Conservation (phyloP, 2,113 vertebrate genomes). For the Gorsachius goisagi region DNA sequence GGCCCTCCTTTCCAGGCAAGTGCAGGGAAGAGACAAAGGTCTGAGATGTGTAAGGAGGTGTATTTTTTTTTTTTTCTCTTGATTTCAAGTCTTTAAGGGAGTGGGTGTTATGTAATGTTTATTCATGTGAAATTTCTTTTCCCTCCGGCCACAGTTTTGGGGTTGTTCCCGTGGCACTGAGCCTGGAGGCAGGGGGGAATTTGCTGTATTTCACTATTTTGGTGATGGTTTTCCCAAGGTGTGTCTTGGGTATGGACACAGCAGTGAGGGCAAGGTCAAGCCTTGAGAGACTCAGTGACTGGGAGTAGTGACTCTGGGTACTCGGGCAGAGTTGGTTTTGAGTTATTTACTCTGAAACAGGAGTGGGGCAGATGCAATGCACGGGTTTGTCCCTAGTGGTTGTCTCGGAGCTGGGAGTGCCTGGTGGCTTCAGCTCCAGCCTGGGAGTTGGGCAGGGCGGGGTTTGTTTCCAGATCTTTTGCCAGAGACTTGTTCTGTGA, state of each 20-base stretch:
- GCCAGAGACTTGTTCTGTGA: neutral
- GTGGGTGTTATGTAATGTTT: neutral
- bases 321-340: neutral
- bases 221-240: neutral
- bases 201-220: neutral
- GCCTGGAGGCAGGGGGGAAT: neutral
- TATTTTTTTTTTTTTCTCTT: neutral
- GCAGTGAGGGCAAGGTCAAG: neutral
- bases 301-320: neutral
- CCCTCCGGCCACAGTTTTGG: neutral
- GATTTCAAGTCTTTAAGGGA: conserved; percentile 3
- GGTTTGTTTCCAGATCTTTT: neutral
- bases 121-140: neutral
- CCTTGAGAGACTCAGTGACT: neutral
- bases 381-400: accelerated
- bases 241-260: neutral
- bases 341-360: neutral
- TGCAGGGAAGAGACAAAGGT: neutral
- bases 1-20: conserved; percentile 25
- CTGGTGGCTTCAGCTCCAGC: neutral
- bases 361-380: neutral
- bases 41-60: neutral
- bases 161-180: neutral
- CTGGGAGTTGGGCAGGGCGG: neutral
- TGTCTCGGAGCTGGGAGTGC: neutral